These are phyloP conservation scores for Gymnocephalus cernua DNA, from an alignment of 2,113 vertebrate species.

Conservation along the genomic window DNA sequence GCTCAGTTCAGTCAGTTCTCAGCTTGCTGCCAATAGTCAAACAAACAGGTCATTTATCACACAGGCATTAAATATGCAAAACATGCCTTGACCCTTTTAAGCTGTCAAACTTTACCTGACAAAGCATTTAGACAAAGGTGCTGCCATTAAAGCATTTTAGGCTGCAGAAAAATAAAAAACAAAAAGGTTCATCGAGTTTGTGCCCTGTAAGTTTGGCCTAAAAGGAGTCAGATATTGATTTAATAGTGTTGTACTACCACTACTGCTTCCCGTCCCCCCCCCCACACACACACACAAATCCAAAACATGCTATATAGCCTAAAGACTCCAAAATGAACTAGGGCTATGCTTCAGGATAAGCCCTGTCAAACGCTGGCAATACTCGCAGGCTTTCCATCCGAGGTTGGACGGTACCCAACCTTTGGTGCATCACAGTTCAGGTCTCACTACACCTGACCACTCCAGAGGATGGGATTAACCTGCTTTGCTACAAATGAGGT, in stretches of 20 bases:
- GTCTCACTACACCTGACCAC: too few relatives aligned
- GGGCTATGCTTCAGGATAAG: constrained; percentile 6
- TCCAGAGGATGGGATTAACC: background rate
- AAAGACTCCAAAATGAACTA: constrained; percentile 10
- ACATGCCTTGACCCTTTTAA: constrained; percentile 23
- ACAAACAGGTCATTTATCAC: constrained; percentile 46
- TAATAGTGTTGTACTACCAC: background rate
- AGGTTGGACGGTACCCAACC: background rate
- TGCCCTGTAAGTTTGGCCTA: background rate
- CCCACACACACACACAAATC: background rate
- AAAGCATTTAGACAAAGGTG: constrained; percentile 20
- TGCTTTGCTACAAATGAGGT: background rate
- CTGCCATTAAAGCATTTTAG: constrained; percentile 13
- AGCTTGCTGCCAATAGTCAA: constrained; percentile 44
- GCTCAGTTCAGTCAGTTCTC: constrained; percentile 35
- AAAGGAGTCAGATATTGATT: constrained; percentile 44
- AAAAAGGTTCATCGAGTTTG: background rate
- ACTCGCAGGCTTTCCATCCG: constrained; percentile 1
- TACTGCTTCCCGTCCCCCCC: background rate
- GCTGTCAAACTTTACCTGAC: constrained; percentile 1
- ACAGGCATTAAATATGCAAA: constrained; percentile 62
- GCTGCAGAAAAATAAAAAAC: background rate
- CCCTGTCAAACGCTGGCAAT: background rate
- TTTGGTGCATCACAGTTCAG: background rate
- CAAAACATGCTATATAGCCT: background rate